Conservation (phyloP, 2,888 invertebrate species). For the Microdon myrmicae region DNA sequence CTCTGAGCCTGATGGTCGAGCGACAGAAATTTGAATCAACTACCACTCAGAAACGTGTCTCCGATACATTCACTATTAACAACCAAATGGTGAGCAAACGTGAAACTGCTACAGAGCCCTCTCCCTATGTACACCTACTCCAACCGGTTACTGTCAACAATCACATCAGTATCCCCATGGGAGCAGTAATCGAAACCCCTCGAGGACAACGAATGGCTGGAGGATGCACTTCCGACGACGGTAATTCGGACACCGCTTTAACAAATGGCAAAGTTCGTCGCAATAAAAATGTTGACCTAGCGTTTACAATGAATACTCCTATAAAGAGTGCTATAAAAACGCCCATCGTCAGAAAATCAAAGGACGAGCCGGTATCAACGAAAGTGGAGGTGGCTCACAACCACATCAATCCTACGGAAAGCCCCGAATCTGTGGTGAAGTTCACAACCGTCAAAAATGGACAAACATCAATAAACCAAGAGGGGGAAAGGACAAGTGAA, state of each 20-base stretch:
- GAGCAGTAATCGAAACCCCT: constrained; percentile 19
- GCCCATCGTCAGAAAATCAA: constrained; percentile 33
- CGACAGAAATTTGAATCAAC: constrained; percentile 33
- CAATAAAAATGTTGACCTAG: constrained; percentile 68
- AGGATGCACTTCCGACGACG: constrained; percentile 10
- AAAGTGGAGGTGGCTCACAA: constrained; percentile 1
- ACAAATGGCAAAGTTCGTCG: constrained; percentile 61
- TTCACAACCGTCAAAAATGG: constrained; percentile 2
- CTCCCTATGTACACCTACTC: constrained; percentile 48
- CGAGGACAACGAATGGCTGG: background rate
- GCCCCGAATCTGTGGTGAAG: constrained; percentile 21
- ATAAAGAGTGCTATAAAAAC: constrained; percentile 28
- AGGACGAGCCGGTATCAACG: constrained; percentile 6
- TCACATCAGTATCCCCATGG: constrained; percentile 62
- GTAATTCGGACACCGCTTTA: constrained; percentile 15
- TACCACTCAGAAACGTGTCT: constrained; percentile 18
- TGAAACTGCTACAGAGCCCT: constrained; percentile 23
- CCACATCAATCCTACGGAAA: background rate
- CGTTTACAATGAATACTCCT: constrained; percentile 60
- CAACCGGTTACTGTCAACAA: constrained; percentile 66
- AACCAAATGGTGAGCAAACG: constrained; percentile 64
- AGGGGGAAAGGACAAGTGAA: constrained; percentile 22
- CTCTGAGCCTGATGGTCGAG: constrained; percentile 28
- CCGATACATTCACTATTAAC: constrained; percentile 64
- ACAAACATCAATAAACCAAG: constrained; percentile 29